These are phyloP conservation scores for Bubo scandiacus DNA, from an alignment of 2,113 vertebrate species.

Conservation along the genomic window DNA sequence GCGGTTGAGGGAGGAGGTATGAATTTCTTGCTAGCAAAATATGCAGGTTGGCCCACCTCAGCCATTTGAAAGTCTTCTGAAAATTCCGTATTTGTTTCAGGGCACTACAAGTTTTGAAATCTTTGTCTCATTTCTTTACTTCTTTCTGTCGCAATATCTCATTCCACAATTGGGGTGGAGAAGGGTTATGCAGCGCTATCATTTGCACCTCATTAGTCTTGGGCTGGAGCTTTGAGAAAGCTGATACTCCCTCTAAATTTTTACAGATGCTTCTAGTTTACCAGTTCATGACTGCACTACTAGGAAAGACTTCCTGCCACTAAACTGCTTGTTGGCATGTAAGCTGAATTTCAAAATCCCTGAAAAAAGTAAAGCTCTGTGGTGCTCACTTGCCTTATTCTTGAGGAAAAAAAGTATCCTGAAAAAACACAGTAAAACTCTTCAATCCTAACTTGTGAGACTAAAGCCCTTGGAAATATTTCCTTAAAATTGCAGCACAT, in stretches of 20 bases:
- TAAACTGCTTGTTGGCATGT: conserved; percentile 83
- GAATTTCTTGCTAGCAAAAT: conserved; percentile 60
- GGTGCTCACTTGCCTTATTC: conserved; percentile 71
- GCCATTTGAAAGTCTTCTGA: conserved; percentile 56
- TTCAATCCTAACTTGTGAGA: conserved; percentile 52
- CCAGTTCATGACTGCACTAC: conserved; percentile 84
- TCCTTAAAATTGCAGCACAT: conserved; percentile 57
- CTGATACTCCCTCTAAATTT: conserved; percentile 86
- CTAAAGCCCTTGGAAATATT: conserved; percentile 57
- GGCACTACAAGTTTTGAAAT: conserved; percentile 64
- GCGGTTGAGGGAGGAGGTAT: conserved; percentile 55
- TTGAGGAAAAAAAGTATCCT: conserved; percentile 30
- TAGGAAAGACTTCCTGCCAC: conserved; percentile 84
- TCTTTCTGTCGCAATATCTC: conserved; percentile 75
- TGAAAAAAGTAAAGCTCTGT: conserved; percentile 79
- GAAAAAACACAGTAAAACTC: conserved; percentile 62
- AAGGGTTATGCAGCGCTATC: conserved; percentile 77
- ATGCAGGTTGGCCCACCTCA: conserved; percentile 50
- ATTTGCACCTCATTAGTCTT: conserved; percentile 87
- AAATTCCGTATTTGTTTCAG: conserved; percentile 47
- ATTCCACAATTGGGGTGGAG: conserved; percentile 78
- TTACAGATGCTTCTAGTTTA: conserved; percentile 88
- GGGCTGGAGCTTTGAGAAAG: conserved; percentile 81
- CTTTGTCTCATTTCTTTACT: conserved; percentile 69
- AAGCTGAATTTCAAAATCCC: conserved; percentile 81